phyloP scores from a whole-genome alignment of 2,888 invertebrate genomes.

The Melinaea menophilus region DNA sequence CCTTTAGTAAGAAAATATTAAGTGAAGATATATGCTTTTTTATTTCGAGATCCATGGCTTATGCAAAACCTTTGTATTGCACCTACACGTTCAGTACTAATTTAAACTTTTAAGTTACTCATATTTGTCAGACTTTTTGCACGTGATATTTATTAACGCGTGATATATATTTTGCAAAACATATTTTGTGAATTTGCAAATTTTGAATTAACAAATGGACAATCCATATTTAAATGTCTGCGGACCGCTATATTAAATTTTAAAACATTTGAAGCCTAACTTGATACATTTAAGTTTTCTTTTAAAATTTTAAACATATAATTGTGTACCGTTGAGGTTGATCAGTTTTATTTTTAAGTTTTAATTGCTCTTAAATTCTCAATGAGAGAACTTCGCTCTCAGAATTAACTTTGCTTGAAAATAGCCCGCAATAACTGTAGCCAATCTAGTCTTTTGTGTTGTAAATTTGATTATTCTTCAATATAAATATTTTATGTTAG shows the following conservation, averaged over 20 bases:
- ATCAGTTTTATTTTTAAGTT: slow-evolving; percentile 62
- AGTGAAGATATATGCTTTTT: slow-evolving; percentile 72
- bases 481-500: too few relatives aligned
- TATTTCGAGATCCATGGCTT: slow-evolving; percentile 37
- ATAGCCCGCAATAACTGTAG: too few relatives aligned
- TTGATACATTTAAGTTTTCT: background rate
- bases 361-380: slow-evolving; percentile 67
- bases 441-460: too few relatives aligned
- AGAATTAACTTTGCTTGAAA: background rate
- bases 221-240: too few relatives aligned
- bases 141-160: too few relatives aligned
- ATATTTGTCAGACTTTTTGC: too few relatives aligned
- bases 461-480: too few relatives aligned
- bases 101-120: background rate
- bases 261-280: too few relatives aligned
- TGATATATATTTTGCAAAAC: too few relatives aligned
- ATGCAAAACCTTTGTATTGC: background rate
- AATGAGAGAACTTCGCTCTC: background rate
- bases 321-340: slow-evolving; percentile 69
- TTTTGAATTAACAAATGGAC: too few relatives aligned
- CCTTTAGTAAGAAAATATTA: slow-evolving; percentile 75
- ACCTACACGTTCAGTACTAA: background rate
- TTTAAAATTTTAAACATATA: slow-evolving; percentile 40
- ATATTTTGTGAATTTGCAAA: too few relatives aligned
- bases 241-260: too few relatives aligned